A percentile compares a stretch with the other conserved stretches of the same genome.
phyloP scores from a whole-genome alignment of 1,140 invertebrate genomes.

The Brachionus angularis region DNA sequence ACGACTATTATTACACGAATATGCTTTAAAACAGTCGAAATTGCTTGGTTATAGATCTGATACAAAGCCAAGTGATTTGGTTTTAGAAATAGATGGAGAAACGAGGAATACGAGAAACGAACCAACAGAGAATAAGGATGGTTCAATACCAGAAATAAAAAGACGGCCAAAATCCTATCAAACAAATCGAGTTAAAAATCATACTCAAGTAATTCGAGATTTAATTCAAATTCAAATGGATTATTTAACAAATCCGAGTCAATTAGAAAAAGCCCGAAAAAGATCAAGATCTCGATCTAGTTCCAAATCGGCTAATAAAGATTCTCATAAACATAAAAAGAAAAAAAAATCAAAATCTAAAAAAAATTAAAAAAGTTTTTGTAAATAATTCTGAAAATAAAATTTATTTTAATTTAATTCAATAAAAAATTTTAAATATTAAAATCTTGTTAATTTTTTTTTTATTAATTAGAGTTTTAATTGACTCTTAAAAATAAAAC shows the following conservation, averaged over 20 bases:
- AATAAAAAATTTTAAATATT: constrained; percentile 10
- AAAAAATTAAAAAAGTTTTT: constrained; percentile 13
- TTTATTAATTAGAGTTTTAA: constrained; percentile 12
- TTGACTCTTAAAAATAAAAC: neutral
- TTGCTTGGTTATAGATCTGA: neutral
- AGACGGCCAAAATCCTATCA: neutral
- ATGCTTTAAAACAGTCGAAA: neutral
- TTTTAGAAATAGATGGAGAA: too few species aligned
- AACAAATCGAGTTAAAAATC: constrained; percentile 3
- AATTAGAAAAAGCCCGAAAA: neutral
- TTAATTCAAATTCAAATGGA: constrained; percentile 21
- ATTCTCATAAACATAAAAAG: neutral
- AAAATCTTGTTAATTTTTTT: neutral
- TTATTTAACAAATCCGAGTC: neutral
- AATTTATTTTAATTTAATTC: neutral
- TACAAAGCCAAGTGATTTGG: neutral
- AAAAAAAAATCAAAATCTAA: neutral
- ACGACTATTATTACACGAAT: constrained; percentile 7
- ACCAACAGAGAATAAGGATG: neutral
- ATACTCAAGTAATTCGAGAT: neutral
- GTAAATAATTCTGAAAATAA: neutral
- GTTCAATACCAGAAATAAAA: neutral
- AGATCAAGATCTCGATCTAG: neutral
- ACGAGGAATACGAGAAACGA: too few species aligned
- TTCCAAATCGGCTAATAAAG: neutral